Percentiles rank a stretch among this genome's conserved stretches.
phyloP scores from a whole-genome alignment of 2,888 invertebrate genomes.

The Cybosia mesomella region DNA sequence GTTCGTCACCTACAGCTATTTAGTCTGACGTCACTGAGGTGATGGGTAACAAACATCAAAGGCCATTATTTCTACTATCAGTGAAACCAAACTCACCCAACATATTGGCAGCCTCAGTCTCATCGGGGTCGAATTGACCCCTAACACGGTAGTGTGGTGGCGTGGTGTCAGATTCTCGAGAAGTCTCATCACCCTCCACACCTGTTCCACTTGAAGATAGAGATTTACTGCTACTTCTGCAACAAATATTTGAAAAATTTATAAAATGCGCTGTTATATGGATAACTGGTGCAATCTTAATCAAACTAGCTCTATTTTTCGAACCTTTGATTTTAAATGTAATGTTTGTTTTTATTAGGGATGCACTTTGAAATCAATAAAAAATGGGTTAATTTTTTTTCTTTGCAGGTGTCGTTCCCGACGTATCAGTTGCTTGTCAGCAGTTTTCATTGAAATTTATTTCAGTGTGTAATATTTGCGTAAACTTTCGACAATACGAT shows the following conservation, averaged over 20 bases:
- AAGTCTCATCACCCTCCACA: slow-evolving; percentile 95
- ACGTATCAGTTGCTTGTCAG: background rate
- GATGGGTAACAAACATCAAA: too few species aligned
- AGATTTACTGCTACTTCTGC: slow-evolving; percentile 88
- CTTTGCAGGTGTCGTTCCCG: background rate
- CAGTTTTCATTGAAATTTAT: background rate
- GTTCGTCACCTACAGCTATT: too few species aligned
- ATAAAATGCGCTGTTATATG: background rate
- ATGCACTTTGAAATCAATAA: too few species aligned
- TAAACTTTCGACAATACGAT: too few species aligned
- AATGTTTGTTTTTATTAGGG: too few species aligned
- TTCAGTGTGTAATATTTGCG: too few species aligned
- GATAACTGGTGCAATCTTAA: too few species aligned
- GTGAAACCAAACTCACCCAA: slow-evolving; percentile 89
- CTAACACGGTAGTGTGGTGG: slow-evolving; percentile 94
- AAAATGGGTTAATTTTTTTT: background rate
- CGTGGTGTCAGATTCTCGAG: slow-evolving; percentile 94
- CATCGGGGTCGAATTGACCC: slow-evolving; percentile 96
- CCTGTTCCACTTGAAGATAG: slow-evolving; percentile 83
- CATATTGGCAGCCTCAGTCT: slow-evolving; percentile 99
- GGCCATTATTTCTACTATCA: too few species aligned
- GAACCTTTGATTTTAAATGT: too few species aligned
- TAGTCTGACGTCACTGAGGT: too few species aligned
- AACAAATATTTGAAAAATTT: slow-evolving; percentile 27
- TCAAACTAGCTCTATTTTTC: too few species aligned